A percentile compares a stretch with the other conserved stretches of the same genome.
Evolutionary conservation across 2,797 vertebrate genomes (phyloP).

Genomic region (Pachyuromys duprasi): DNA sequence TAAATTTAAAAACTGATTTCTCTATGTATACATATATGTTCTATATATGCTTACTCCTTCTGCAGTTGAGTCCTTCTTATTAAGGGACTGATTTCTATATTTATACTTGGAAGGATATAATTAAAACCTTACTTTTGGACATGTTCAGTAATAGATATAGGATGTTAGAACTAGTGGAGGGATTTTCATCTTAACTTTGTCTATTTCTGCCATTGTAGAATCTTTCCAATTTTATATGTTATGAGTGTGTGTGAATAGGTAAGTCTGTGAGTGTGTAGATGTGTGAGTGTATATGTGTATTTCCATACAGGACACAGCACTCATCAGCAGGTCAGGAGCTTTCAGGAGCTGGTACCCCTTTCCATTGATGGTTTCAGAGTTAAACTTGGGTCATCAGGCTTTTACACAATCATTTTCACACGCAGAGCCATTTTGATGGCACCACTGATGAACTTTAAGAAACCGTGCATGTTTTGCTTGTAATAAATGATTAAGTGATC

Average conservation of each 20-base stretch:
- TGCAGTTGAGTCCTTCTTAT: neutral
- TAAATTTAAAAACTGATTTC: neutral
- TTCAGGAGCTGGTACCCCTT: no score
- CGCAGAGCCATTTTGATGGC: neutral
- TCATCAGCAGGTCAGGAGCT: neutral
- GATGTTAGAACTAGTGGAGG: neutral
- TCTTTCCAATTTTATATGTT: neutral
- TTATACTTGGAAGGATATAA: neutral
- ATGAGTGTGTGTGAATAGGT: neutral
- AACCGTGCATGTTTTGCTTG: neutral
- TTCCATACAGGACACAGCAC: neutral
- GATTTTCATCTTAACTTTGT: neutral
- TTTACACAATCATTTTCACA: neutral
- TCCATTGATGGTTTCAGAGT: neutral
- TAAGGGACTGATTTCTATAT: neutral
- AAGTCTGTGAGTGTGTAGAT: neutral
- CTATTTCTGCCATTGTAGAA: neutral
- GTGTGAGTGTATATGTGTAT: neutral
- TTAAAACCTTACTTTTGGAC: neutral
- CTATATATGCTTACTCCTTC: neutral
- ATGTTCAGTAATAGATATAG: neutral
- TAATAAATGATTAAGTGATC: neutral
- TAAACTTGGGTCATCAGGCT: neutral
- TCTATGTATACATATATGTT: neutral
- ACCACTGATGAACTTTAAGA: neutral